Evolutionary conservation across 1,140 invertebrate genomes (phyloP).

Genomic region (Dendrolimus punctatus): DNA sequence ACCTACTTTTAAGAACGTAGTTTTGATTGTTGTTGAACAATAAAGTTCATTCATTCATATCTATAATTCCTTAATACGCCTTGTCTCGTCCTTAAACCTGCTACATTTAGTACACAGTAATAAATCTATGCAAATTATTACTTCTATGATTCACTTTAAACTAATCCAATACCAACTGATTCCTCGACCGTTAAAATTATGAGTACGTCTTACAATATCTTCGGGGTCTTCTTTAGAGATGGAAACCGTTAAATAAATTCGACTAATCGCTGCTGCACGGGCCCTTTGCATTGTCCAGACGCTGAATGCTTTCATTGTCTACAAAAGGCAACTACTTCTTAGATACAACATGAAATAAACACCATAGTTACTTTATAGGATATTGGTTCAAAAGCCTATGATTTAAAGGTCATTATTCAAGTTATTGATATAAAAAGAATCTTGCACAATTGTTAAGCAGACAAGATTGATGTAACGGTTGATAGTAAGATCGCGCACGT

Average conservation of each 20-base stretch:
- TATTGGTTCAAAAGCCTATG: slow-evolving; percentile 14
- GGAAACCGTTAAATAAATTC: slow-evolving; percentile 59
- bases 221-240: slow-evolving; percentile 31
- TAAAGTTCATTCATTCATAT: too few relatives aligned
- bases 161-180: neutral
- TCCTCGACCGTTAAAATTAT: slow-evolving; percentile 11
- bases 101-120: neutral
- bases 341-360: slow-evolving; percentile 19
- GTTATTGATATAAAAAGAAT: slow-evolving; percentile 19
- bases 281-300: slow-evolving; percentile 52
- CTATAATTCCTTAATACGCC: too few relatives aligned
- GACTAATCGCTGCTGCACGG: slow-evolving; percentile 41
- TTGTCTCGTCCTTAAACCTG: too few relatives aligned
- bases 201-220: slow-evolving; percentile 20
- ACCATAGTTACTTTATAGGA: slow-evolving; percentile 8
- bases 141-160: neutral
- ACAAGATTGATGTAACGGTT: slow-evolving; percentile 64
- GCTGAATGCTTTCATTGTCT: slow-evolving; percentile 64
- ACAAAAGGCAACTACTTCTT: slow-evolving; percentile 18
- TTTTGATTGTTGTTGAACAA: too few relatives aligned
- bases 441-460: slow-evolving; percentile 41
- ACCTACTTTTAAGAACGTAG: too few relatives aligned
- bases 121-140: neutral
- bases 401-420: slow-evolving; percentile 14
- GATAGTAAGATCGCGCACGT: slow-evolving; percentile 57